Base-by-base conservation (phyloP, 1,140 invertebrate species). In the Zaprionus ghesquierei region DNA sequence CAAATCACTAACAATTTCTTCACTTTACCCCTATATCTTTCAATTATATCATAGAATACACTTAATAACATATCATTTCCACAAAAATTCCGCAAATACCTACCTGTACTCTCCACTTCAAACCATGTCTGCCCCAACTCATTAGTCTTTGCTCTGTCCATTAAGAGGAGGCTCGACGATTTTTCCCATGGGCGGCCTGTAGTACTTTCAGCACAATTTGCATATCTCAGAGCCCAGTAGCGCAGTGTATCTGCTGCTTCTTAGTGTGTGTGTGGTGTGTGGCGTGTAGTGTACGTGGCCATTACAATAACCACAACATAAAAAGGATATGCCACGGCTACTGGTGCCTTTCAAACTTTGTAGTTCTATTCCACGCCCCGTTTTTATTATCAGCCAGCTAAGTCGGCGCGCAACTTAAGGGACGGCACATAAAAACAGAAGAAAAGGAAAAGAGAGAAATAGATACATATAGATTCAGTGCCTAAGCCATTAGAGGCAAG, bases 281-380 rank as follows among this genome's bases (percentile, higher is more conserved):
- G 56, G 22, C 56, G 53, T 25, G 53, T 82, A 87, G 82, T 86
- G 82, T 82, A 82, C 71, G 35, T 44, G 64, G 64, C 75, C 81
- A 89, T 89, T 89, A 87, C 82, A 87, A 89, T 87, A 89, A 89
- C 82, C 82, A 86, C 82, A 89, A 81, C 84, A 87, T 87, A 89
- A 87, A 85, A 89, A 89, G 84, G 84, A 89, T 89, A 84, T 80
- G 80, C 66, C 60, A 44, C 49, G 79, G 60, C 70, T 73, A 65
- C 62, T 63, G 73, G 33, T 58, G 59, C 68, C 53, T 75, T 89
- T 75, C 64, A 89, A 87, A 89, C 85, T 89, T 89, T 80, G 84
- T 87, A 75, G 81, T 77, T 75, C 73, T 63, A 60, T 65, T 60
- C 62, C 73, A 66, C 86, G 84, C 69, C 79, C 73, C 61, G 61